phyloP scores from a whole-genome alignment of 2,113 vertebrate species.

The Otis tarda region DNA sequence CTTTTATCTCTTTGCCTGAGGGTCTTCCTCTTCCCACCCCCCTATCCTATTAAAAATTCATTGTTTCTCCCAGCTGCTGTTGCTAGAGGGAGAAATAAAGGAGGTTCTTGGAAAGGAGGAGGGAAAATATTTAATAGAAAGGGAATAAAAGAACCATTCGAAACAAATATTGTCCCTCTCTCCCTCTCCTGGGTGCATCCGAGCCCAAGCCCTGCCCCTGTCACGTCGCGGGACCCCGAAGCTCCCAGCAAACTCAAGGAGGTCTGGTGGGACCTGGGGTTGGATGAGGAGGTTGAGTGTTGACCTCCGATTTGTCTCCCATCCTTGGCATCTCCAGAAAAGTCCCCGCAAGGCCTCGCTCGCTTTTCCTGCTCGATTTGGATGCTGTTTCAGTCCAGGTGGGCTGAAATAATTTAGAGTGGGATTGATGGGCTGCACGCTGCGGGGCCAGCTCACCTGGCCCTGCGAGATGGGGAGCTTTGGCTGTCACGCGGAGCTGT shows the following conservation, averaged over 20 bases:
- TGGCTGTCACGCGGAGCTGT: neutral
- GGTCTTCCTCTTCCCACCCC: neutral
- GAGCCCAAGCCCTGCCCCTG: neutral
- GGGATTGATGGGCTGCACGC: neutral
- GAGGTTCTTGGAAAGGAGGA: slow-evolving; percentile 5
- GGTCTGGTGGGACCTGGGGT: neutral
- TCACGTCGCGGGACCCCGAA: accelerated
- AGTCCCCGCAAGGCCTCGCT: accelerated
- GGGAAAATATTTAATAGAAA: neutral
- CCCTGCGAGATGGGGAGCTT: accelerated
- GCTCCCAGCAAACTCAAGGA: neutral
- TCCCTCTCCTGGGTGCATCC: accelerated
- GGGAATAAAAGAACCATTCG: neutral
- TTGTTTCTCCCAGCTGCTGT: slow-evolving; percentile 15
- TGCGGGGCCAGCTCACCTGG: neutral
- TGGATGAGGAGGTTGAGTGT: too few relatives aligned
- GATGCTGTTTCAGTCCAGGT: accelerated
- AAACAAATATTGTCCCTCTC: neutral
- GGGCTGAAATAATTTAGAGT: neutral
- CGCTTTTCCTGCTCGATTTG: accelerated
- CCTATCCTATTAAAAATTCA: slow-evolving; percentile 55
- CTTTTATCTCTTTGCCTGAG: neutral
- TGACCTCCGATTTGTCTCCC: accelerated
- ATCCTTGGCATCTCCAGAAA: neutral
- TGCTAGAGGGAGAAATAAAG: slow-evolving; percentile 38